Evolutionary conservation across 1,140 invertebrate species (phyloP), one percentile per base, ranked within the genome.

Genomic region (Spodoptera frugiperda): DNA sequence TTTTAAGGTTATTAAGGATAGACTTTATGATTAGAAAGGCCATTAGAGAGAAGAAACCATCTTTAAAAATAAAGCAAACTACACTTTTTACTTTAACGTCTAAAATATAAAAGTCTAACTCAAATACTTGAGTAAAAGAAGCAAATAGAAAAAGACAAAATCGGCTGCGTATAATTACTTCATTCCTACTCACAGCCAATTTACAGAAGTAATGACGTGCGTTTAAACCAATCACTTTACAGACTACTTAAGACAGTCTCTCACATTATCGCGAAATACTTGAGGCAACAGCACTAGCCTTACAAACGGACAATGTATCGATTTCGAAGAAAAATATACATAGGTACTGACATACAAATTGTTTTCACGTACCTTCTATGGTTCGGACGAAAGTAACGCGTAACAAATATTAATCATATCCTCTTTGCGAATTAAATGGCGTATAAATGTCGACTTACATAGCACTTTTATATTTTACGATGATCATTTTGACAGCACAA

Each of bases 391-490:
- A 63, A 15, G 15, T 15, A 70, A 44, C 78, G 76, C 63, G 70
- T 75, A 61, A 48, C 25, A 71, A 78, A 72, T 83, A 77, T 75
- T 77, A 80, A 80, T 73, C 54, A 59, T 54, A 78, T 79, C 72
- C 81, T 80, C 30, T 74, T 80, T 74, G 81, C 76, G 54, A 78
- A 83, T 79, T 79, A 65, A 78, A 82, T 75, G 17, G 57, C n/a
- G 33, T 30, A 51, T 76, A 76, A 71, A 72, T 15, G 44, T 57
- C 54, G 65, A 15, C 59, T 15, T 59, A 17, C 21, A 59, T 53
- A 12, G 17, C 63, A 57, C 8, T 57, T 57, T 76, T 65, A 54
- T 78, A 75, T 67, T 78, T 77, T 80, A 78, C 61, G 76, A 68
- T 70, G 76, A 73, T 77, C 30, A 19, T 8, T 67, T 70, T 77